Conservation (phyloP, 2,113 vertebrate genomes). For the Ochotona curzoniae region DNA sequence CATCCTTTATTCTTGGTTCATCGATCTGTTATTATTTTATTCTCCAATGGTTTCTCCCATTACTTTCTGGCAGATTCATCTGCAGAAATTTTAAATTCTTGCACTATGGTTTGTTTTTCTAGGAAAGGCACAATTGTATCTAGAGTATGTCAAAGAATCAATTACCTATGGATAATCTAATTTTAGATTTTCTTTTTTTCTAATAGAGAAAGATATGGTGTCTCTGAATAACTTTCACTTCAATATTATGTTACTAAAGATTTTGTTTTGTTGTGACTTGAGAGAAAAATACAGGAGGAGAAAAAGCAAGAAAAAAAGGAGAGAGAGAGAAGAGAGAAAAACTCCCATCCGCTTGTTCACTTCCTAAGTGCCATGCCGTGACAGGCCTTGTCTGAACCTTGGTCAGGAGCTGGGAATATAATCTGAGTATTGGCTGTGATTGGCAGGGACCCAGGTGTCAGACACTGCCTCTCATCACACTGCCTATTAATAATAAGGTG, state of each 20-base stretch:
- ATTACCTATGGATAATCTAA: neutral
- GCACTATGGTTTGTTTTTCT: neutral
- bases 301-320: no score
- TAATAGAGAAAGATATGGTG: neutral
- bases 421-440: no score
- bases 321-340: no score
- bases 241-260: neutral
- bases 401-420: no score
- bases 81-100: neutral
- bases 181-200: neutral
- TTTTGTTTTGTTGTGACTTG: no score
- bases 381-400: no score
- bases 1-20: neutral
- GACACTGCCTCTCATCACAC: no score
- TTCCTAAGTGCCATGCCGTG: no score
- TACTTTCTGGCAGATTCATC: neutral
- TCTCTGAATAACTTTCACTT: neutral
- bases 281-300: no score
- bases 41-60: neutral
- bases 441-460: no score
- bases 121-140: neutral
- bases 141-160: neutral
- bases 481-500: no score
- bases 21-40: neutral
- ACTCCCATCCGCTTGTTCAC: no score